Evolutionary conservation across 2,113 vertebrate genomes (phyloP).

Genomic region (Abramis brama): DNA sequence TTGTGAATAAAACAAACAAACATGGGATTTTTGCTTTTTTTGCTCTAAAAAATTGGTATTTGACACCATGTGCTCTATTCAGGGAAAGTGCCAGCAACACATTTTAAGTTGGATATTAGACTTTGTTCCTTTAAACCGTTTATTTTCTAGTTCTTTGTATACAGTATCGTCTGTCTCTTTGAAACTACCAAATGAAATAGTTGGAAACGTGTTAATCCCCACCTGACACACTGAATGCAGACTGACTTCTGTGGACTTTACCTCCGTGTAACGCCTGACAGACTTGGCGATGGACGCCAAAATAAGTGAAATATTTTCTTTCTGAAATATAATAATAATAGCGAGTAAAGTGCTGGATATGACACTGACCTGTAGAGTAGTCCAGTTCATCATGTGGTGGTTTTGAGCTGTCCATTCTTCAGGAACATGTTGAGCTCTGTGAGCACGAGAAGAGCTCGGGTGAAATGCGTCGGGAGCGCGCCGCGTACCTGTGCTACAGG

Average conservation of each 20-base stretch:
- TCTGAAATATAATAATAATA: neutral
- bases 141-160: neutral
- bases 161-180: neutral
- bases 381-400: constrained; percentile 70
- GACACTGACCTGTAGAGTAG: constrained; percentile 73
- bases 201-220: neutral
- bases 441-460: neutral
- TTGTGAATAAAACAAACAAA: neutral
- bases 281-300: neutral
- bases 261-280: neutral
- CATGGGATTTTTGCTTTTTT: neutral
- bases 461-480: constrained; percentile 20
- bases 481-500: neutral
- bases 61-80: neutral
- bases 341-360: too few species aligned
- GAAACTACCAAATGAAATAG: neutral
- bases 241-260: neutral
- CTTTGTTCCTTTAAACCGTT: neutral
- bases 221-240: neutral
- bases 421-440: constrained; percentile 61
- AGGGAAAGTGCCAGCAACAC: neutral
- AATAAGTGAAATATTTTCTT: neutral
- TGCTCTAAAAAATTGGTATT: neutral
- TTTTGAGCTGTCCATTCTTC: constrained; percentile 65
- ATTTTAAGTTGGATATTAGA: neutral